Conservation (phyloP, 2,113 vertebrate species). For the Otis tarda region DNA sequence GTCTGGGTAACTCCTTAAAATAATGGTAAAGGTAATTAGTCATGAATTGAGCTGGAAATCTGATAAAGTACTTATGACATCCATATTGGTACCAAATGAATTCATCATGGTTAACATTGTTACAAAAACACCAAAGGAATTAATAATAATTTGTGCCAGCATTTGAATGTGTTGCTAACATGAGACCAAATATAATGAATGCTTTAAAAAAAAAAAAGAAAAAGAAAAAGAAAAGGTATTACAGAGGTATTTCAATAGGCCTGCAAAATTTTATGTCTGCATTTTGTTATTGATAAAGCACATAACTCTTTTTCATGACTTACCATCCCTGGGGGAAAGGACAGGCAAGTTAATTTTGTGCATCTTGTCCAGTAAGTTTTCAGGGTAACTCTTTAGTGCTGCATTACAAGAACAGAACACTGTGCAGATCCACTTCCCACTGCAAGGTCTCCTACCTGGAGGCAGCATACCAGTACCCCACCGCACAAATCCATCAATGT, state of each 20-base stretch:
- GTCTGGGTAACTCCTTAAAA: constrained; percentile 66
- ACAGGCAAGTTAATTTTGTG: neutral
- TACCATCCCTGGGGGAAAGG: neutral
- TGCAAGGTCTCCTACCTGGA: neutral
- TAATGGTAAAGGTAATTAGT: constrained; percentile 60
- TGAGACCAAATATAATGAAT: neutral
- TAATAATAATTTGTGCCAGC: constrained; percentile 47
- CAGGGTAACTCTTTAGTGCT: neutral
- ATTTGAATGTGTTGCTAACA: constrained; percentile 43
- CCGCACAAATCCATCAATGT: neutral
- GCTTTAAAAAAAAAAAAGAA: neutral
- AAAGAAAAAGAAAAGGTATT: neutral
- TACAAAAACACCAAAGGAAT: constrained; percentile 51
- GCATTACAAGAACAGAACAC: neutral
- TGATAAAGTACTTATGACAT: constrained; percentile 66
- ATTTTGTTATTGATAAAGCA: neutral
- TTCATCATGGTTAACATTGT: constrained; percentile 57
- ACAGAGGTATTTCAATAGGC: neutral
- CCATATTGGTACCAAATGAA: constrained; percentile 64
- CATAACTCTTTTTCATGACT: neutral
- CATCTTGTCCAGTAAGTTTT: neutral
- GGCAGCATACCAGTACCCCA: neutral
- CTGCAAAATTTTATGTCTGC: neutral
- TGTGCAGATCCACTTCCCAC: neutral
- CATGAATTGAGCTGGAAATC: constrained; percentile 56